Conservation (phyloP, 2,888 invertebrate genomes). For the Dicyrtoma fusca region DNA sequence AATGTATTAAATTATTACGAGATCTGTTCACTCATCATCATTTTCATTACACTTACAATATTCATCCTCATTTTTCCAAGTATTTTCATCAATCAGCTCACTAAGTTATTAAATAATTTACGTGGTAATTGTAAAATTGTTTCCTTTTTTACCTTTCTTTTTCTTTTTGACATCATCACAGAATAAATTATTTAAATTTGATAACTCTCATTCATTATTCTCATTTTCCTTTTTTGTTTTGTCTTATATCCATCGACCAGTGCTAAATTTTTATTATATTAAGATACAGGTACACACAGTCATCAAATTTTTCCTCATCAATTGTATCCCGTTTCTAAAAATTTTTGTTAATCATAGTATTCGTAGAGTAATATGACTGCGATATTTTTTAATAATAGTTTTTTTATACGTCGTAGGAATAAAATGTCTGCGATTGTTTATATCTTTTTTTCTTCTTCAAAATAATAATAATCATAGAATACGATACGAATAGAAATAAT, state of each 20-base stretch:
- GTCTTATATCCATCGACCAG: conserved; percentile 2
- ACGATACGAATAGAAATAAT: no score
- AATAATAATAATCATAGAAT: no score
- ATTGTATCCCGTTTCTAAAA: neutral
- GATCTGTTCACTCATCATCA: conserved; percentile 32
- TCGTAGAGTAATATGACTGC: conserved; percentile 3
- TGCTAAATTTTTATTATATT: conserved; percentile 4
- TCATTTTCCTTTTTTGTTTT: neutral
- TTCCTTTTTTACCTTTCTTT: neutral
- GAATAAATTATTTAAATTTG: conserved; percentile 19
- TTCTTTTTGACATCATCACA: conserved; percentile 27
- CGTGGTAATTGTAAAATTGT: no score
- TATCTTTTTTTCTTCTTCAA: neutral
- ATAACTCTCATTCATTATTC: conserved; percentile 22
- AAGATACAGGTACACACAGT: conserved; percentile 27
- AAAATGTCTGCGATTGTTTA: neutral
- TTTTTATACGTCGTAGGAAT: neutral
- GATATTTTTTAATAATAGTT: neutral
- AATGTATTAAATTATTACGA: conserved; percentile 26
- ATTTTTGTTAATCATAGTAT: conserved; percentile 8
- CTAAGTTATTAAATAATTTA: neutral
- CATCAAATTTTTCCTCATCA: conserved; percentile 14
- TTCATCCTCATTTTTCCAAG: conserved; percentile 4
- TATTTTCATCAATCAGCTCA: conserved; percentile 24
- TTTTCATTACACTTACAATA: conserved; percentile 34